A percentile compares a stretch with the other conserved stretches of the same genome.
These are phyloP conservation scores for Macaca nemestrina DNA, from an alignment of 2,113 vertebrate species.

Conservation along the genomic window DNA sequence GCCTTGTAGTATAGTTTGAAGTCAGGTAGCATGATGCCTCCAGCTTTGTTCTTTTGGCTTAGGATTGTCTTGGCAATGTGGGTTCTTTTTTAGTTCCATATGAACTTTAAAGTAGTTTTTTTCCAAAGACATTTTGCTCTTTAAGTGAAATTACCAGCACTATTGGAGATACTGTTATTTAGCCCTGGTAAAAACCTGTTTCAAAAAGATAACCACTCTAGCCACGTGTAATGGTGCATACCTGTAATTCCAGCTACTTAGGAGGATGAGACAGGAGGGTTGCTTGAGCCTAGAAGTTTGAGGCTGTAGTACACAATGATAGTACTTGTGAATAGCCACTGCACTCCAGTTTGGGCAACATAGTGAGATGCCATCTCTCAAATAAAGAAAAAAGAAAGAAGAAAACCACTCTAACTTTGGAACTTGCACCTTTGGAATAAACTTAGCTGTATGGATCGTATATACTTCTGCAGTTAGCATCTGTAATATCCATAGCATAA, in stretches of 20 bases:
- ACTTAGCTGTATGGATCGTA: not conserved
- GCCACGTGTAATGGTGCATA: not conserved
- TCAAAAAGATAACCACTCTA: not conserved
- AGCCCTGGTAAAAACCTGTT: constrained; percentile 12
- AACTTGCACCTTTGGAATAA: not conserved
- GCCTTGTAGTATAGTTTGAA: too few species aligned
- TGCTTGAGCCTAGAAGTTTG: not conserved
- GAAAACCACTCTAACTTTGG: constrained; percentile 7
- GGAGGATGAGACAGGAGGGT: not conserved
- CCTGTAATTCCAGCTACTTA: not conserved
- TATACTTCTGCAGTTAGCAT: not conserved
- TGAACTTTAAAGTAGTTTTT: too few species aligned
- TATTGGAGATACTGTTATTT: not conserved
- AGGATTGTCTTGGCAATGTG: too few species aligned
- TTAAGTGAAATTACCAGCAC: not conserved
- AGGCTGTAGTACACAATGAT: not conserved
- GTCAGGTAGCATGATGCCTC: too few species aligned
- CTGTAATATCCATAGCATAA: not conserved
- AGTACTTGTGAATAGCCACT: not conserved
- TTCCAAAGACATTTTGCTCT: not conserved
- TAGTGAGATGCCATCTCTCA: not conserved
- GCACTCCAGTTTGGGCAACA: not conserved
- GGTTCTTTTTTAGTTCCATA: too few species aligned
- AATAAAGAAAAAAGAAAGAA: not conserved
- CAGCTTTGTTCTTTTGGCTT: too few species aligned